phyloP scores from a whole-genome alignment of 2,113 vertebrate species.

The Phrynocephalus versicolor region DNA sequence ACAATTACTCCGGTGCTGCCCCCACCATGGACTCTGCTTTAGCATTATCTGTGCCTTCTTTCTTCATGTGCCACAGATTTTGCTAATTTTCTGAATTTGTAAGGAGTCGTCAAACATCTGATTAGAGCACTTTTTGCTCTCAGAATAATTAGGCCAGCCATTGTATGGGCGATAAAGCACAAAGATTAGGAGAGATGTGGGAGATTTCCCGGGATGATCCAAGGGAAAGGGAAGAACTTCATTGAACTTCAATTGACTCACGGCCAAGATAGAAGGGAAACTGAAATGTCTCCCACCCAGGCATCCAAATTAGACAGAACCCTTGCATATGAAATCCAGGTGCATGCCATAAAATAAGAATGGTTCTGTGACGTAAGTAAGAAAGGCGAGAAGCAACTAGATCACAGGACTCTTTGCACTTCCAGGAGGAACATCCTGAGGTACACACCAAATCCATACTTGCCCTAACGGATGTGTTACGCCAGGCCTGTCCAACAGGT shows the following conservation, averaged over 20 bases:
- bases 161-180: slow-evolving; percentile 71
- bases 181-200: slow-evolving; percentile 62
- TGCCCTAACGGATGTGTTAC: too few species aligned
- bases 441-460: too few species aligned
- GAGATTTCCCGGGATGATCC: slow-evolving; percentile 62
- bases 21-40: slow-evolving; percentile 27
- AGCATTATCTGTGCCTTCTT: not conserved
- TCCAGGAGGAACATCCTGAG: too few species aligned
- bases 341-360: not conserved
- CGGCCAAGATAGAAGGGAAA: not conserved
- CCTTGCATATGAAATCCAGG: slow-evolving; percentile 32
- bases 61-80: slow-evolving; percentile 65
- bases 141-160: slow-evolving; percentile 72
- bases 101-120: slow-evolving; percentile 70
- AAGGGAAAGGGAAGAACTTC: slow-evolving; percentile 41
- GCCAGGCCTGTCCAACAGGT: too few species aligned
- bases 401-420: too few species aligned
- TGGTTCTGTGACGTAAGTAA: slow-evolving; percentile 25
- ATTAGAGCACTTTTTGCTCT: slow-evolving; percentile 64
- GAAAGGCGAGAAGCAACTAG: not conserved
- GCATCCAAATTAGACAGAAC: slow-evolving; percentile 37
- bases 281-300: slow-evolving; percentile 28
- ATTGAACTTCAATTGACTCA: too few species aligned
- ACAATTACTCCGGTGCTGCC: not conserved
- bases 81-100: slow-evolving; percentile 69